phyloP scores from a whole-genome alignment of 35 echinoderm and acorn worm genomes.

The Holothuria glaberrima region DNA sequence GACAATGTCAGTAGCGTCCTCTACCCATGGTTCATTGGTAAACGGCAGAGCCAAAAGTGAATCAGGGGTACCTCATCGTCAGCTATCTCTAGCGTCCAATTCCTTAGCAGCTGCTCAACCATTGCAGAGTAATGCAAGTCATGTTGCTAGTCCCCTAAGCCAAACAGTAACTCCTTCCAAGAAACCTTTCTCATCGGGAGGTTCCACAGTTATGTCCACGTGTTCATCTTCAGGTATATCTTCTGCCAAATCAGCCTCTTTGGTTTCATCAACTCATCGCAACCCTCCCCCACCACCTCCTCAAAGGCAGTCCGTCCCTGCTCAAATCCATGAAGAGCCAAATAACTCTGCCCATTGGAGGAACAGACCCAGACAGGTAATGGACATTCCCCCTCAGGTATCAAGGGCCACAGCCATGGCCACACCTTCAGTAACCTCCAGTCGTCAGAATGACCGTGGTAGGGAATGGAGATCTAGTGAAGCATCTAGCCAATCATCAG shows the following conservation, averaged over 20 bases:
- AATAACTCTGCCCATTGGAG: conserved; percentile 13
- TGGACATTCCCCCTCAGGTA: background rate
- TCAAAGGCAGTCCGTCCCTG: conserved; percentile 1
- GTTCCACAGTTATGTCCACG: conserved; percentile 15
- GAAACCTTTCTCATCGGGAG: conserved; percentile 25
- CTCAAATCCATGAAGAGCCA: conserved; percentile 34
- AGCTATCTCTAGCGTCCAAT: background rate
- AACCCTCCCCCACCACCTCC: conserved; percentile 14
- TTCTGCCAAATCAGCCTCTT: conserved; percentile 47
- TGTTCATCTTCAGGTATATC: conserved; percentile 56
- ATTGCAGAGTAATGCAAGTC: background rate
- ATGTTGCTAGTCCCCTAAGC: background rate
- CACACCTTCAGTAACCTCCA: too few species aligned
- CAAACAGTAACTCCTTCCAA: conserved; percentile 37
- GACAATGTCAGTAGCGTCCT: conserved; percentile 22
- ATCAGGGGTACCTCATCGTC: background rate
- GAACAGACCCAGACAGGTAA: conserved; percentile 39
- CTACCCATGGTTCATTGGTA: conserved; percentile 15
- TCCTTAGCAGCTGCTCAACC: conserved; percentile 2
- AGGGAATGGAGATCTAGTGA: conserved; percentile 43
- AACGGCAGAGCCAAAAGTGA: conserved; percentile 29
- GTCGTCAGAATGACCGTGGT: conserved; percentile 2
- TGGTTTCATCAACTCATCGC: conserved; percentile 47
- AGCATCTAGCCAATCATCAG: conserved; percentile 39
- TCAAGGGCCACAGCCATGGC: too few species aligned